Evolutionary conservation across 2,113 vertebrate genomes (phyloP).

Genomic region (Esox niger): DNA sequence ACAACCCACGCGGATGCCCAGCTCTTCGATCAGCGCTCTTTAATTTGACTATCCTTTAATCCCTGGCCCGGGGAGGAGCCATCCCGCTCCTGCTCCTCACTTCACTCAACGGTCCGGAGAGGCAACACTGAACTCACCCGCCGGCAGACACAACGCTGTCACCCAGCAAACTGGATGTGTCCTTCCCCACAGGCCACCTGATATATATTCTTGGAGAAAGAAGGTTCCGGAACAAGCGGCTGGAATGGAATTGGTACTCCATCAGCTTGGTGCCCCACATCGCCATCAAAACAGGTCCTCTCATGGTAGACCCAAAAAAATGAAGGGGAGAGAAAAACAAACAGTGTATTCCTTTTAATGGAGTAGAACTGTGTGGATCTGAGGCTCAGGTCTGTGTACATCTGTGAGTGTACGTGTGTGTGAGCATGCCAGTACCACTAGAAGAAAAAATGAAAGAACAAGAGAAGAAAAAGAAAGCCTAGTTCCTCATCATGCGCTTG

Average conservation of each 20-base stretch:
- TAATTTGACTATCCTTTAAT: conserved; percentile 55
- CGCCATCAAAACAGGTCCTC: conserved; percentile 47
- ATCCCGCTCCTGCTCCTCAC: conserved; percentile 41
- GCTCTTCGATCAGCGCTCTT: conserved; percentile 24
- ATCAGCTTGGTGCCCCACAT: conserved; percentile 16
- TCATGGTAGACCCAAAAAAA: conserved; percentile 49
- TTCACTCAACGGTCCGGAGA: conserved; percentile 39
- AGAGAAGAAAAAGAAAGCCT: conserved; percentile 74
- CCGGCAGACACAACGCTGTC: conserved; percentile 71
- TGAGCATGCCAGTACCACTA: conserved; percentile 79
- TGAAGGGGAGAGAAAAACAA: conserved; percentile 53
- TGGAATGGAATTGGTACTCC: conserved; percentile 50
- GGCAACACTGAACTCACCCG: conserved; percentile 80
- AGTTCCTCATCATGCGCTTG: conserved; percentile 95
- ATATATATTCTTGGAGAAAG: conserved; percentile 71
- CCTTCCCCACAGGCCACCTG: conserved; percentile 71
- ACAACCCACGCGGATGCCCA: conserved; percentile 8
- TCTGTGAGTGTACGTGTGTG: conserved; percentile 73
- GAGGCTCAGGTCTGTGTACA: conserved; percentile 52
- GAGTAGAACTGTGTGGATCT: conserved; percentile 75
- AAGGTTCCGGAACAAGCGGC: conserved; percentile 69
- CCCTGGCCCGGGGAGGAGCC: conserved; percentile 44
- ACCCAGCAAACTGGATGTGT: conserved; percentile 67
- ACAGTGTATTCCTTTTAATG: conserved; percentile 77
- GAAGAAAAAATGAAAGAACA: conserved; percentile 69